Conservation (phyloP, 2,797 vertebrate genomes). For the Gymnodraco acuticeps region DNA sequence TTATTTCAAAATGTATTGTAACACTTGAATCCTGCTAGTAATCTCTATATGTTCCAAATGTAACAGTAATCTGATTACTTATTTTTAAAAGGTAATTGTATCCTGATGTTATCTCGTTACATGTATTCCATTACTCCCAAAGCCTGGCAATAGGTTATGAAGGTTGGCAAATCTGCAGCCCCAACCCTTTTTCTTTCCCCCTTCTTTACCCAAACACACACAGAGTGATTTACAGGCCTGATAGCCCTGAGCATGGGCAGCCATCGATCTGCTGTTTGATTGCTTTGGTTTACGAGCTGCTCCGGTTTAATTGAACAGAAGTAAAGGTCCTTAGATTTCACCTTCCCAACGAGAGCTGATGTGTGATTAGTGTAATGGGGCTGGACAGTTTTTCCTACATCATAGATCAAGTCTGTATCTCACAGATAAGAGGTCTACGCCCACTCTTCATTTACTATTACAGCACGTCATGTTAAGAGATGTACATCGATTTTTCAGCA, state of each 20-base stretch:
- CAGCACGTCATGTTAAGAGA: conserved; percentile 11
- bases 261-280: conserved; percentile 51
- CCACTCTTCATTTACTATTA: conserved; percentile 16
- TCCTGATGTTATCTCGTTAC: no score
- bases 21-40: no score
- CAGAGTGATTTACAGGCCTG: conserved; percentile 43
- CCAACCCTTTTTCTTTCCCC: neutral
- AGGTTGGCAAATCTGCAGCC: no score
- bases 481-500: conserved; percentile 18
- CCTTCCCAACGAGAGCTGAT: conserved; percentile 41
- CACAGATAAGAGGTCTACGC: conserved; percentile 2
- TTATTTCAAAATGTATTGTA: no score
- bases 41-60: no score
- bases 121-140: no score
- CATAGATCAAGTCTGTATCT: conserved; percentile 39
- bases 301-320: conserved; percentile 59
- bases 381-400: conserved; percentile 30
- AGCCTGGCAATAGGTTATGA: no score
- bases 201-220: conserved; percentile 14
- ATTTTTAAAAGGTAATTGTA: no score
- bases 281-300: conserved; percentile 52
- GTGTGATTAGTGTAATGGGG: conserved; percentile 63
- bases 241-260: conserved; percentile 11
- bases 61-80: no score
- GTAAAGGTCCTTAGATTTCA: conserved; percentile 51